Evolutionary conservation across 2,888 invertebrate genomes (phyloP), one percentile per base, ranked within the genome.

Genomic region (Morpho achilles): DNA sequence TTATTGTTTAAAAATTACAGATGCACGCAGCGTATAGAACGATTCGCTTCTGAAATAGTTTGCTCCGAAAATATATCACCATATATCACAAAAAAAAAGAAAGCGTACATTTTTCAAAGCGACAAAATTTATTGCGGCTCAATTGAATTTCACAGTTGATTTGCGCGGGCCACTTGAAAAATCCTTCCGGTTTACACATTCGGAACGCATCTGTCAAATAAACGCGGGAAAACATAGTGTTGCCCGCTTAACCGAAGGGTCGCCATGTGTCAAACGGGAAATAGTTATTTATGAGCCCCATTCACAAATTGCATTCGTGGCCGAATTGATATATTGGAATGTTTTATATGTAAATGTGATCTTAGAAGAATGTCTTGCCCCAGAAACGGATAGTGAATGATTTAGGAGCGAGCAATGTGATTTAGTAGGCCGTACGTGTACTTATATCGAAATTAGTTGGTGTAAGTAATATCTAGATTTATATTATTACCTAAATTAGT

Each of bases 111-210:
- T 85, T 84, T 79, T 87, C 87, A 84, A 77, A 74, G 68, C 67
- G 64, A 71, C 68, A 75, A 80, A 78, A 87, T 88, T 83, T 87
- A 89, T 87, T 71, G 80, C 66, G 71, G 71, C 72, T 75, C 87
- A 84, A 90, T 90, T 89, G 89, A 89, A 89, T 90, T 89, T 88
- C 86, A 87, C 87, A 83, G 76, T 86, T 89, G 88, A 90, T 87
- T 88, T 87, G 78, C 78, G 75, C 75, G 80, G 79, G 71, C 69
- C 66, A 69, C 72, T 81, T 77, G 84, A 80, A 84, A 87, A 86
- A 84, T 80, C 80, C 81, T 82, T 79, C 76, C 82, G 77, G 77
- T 80, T 84, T 79, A 80, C 80, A 76, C 82, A 82, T 78, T 76
- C 74, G 74, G 75, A 84, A 83, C 77, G 73, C 87, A 87, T 88